Percentiles rank a stretch among this genome's conserved stretches.
These are phyloP conservation scores for Echeneis naucrates DNA, from an alignment of 2,797 vertebrate genomes.

Conservation along the genomic window DNA sequence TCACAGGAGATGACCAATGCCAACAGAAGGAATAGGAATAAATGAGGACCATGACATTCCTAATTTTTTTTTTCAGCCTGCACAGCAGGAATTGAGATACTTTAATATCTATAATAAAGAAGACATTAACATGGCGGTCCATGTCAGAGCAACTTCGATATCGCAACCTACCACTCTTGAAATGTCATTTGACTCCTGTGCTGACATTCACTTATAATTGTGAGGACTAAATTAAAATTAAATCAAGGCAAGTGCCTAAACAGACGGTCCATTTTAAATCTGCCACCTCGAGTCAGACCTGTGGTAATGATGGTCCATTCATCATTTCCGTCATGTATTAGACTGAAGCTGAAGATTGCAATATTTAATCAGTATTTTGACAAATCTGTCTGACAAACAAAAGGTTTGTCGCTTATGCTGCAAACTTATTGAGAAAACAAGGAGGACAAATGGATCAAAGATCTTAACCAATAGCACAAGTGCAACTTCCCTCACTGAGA, in stretches of 20 bases:
- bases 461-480: background rate
- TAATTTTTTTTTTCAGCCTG: too few relatives aligned
- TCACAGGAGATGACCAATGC: background rate
- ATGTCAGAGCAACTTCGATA: conserved; percentile 1
- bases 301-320: background rate
- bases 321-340: background rate
- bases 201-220: background rate
- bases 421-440: background rate
- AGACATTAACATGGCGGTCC: too few relatives aligned
- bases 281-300: conserved; percentile 8
- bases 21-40: too few relatives aligned
- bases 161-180: background rate
- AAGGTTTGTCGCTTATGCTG: background rate
- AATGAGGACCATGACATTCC: too few relatives aligned
- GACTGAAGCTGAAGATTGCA: background rate
- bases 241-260: background rate
- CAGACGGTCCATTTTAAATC: background rate
- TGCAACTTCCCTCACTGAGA: conserved; percentile 9
- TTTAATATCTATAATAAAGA: too few relatives aligned
- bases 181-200: background rate
- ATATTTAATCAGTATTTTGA: background rate
- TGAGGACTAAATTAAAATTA: background rate
- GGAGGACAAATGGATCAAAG: conserved; percentile 3
- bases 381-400: conserved; percentile 9
- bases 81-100: background rate